Base-by-base conservation (phyloP, 2,113 vertebrate species). In the Pipa parva region DNA sequence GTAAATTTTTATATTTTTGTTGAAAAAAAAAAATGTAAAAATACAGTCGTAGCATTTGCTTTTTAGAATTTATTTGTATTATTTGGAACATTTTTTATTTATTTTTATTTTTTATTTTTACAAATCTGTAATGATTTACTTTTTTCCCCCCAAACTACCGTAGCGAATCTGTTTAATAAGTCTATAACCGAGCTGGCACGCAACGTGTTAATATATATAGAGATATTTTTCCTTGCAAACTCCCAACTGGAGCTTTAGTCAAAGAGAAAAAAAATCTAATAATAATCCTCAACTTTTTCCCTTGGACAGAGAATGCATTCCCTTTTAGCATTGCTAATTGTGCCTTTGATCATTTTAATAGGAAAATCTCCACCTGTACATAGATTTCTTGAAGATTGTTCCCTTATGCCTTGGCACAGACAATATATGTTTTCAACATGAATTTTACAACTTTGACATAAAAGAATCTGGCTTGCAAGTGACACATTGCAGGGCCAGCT, bases 341-440 rank as follows among this genome's bases (percentile, higher is more conserved):
- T 70, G 66, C 54, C 66, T 70, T 70, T 70, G 66, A 70, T 70
- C 66, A 60, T 61, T 70, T 60, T 70, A 70, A 70, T 70, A 70
- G 66, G 66, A 70, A 70, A 70, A 70, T 70, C 48, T 70, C 66
- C 66, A 70, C 66, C 66, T 70, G 66, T 70, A 70, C 66, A 54
- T 28, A 70, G 66, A 70, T 61, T 61, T 54, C 39, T 59, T 61
- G 46, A 54, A 70, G 66, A 70, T 70, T 54, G 66, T 70, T 70
- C 49, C 66, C 66, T 70, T 70, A 70, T 70, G 66, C 58, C 48
- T 70, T 61, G 66, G 66, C 66, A 69, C 57, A 70, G 66, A 70
- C 66, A 61, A 60, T 69, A 52, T 46, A 61, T 61, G 58, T 70
- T 70, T 61, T 70, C 58, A 70, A 31, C 58, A 54, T 42, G 58